A percentile compares a stretch with the other conserved stretches of the same genome.
Evolutionary conservation across 2,113 vertebrate species (phyloP).

Genomic region (Recurvirostra avosetta): DNA sequence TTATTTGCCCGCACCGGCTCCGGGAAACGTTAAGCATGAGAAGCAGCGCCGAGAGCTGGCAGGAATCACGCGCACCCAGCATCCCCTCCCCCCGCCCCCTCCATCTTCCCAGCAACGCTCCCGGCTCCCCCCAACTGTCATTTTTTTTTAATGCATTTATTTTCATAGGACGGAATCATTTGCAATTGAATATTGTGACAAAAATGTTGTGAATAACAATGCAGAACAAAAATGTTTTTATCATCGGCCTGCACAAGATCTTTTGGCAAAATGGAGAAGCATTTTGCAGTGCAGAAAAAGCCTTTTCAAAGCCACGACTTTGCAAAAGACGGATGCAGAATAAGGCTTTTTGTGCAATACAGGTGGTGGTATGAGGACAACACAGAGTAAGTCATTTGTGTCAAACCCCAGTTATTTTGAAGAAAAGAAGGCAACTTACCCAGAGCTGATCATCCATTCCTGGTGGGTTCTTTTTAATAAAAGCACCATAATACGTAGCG

Average conservation of each 20-base stretch:
- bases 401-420: neutral
- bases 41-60: neutral
- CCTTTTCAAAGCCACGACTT: neutral
- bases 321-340: neutral
- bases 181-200: neutral
- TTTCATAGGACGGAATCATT: neutral
- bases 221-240: neutral
- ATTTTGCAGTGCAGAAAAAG: neutral
- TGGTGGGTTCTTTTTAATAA: constrained; percentile 97
- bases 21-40: fast-evolving
- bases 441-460: constrained; percentile 97
- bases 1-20: neutral
- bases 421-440: constrained; percentile 73
- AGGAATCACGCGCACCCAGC: neutral
- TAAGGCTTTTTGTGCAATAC: neutral
- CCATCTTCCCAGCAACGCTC: neutral
- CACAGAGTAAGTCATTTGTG: neutral
- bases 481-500: constrained; percentile 97
- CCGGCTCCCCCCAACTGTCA: neutral
- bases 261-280: neutral
- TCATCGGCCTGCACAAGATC: neutral
- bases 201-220: neutral
- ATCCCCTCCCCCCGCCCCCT: neutral
- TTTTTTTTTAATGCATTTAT: neutral
- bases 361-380: neutral